Conservation (phyloP, 1,140 invertebrate species). For the Drosophila melanica region DNA sequence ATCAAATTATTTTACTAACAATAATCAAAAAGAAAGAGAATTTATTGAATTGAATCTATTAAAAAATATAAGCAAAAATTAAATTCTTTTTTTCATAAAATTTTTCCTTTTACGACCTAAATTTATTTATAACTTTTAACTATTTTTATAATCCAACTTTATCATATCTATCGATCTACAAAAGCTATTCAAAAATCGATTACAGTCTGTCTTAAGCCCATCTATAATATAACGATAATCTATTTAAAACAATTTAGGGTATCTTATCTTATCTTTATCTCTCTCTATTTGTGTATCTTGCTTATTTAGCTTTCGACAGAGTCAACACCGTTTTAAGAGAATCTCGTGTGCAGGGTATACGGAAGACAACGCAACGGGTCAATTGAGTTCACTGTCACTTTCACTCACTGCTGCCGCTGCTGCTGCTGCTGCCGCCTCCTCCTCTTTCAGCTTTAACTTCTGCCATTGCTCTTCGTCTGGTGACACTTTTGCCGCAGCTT, state of each 20-base stretch:
- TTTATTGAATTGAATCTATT: too few relatives aligned
- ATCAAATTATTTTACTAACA: too few relatives aligned
- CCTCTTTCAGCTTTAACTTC: neutral
- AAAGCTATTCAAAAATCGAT: too few relatives aligned
- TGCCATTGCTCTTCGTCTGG: neutral
- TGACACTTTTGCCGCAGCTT: constrained; percentile 25
- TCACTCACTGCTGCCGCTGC: constrained; percentile 45
- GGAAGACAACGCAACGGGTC: constrained; percentile 50
- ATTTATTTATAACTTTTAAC: too few relatives aligned
- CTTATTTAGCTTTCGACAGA: neutral
- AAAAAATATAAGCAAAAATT: too few relatives aligned
- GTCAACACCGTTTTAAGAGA: neutral
- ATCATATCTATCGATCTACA: too few relatives aligned
- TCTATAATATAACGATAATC: neutral
- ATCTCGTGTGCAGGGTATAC: constrained; percentile 23
- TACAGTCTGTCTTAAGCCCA: neutral
- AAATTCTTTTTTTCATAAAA: too few relatives aligned
- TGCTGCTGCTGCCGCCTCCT: too few relatives aligned
- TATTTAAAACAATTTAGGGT: neutral
- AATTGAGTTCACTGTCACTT: constrained; percentile 79
- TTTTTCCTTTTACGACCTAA: too few relatives aligned
- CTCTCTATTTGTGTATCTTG: neutral
- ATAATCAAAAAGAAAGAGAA: too few relatives aligned
- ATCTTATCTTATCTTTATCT: neutral
- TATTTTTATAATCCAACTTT: too few relatives aligned